Evolutionary conservation across 2,113 vertebrate species (phyloP), one percentile per base, ranked within the genome.

Genomic region (Elachura formosa): DNA sequence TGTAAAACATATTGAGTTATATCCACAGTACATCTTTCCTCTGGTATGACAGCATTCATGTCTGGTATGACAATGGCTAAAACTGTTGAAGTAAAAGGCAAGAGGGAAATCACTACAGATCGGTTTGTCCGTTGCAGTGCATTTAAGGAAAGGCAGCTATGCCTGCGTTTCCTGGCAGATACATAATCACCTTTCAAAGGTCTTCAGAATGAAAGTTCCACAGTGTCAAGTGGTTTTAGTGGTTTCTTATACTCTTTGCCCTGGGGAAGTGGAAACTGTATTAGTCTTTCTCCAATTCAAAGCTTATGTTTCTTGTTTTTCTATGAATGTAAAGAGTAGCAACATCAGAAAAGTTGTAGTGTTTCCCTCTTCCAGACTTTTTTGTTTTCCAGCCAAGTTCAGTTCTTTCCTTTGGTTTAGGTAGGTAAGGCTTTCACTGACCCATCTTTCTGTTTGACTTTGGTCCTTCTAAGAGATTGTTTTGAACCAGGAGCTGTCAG

Each of bases 61-160:
- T 56, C 34, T 75, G 31, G 12, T 56, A 5, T 72, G 34, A 41
- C 38, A 66, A 1, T 67, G 48, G 10, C 33, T 82, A 21, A 23
- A 46, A 11, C 3, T 67, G 23, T 83, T 56, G 34, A 79, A 72
- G 13, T 40, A 34, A 78, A 63, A 29, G 64, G 6, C 3, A 10
- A 11, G 20, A 14, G 11, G 3, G 3, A 20, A 36, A 28, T 68
- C 11, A n/a, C 22, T n/a, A 13, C 31, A 22, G 49, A 36, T 82
- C 0, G 0, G 1, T 25, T 80, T 92, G 34, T 87, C 21, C 10
- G 8, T 28, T 2, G 1, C 34, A n/a, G 16, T 59, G 67, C 10
- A 13, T 20, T 73, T 82, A 34, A 72, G 22, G 29, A 86, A 33
- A 21, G 64, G 31, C 33, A 41, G 5, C 29, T 86, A 18, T 69